Evolutionary conservation across 2,113 vertebrate genomes (phyloP), one percentile per base, ranked within the genome.

Genomic region (human (Homo sapiens)): DNA sequence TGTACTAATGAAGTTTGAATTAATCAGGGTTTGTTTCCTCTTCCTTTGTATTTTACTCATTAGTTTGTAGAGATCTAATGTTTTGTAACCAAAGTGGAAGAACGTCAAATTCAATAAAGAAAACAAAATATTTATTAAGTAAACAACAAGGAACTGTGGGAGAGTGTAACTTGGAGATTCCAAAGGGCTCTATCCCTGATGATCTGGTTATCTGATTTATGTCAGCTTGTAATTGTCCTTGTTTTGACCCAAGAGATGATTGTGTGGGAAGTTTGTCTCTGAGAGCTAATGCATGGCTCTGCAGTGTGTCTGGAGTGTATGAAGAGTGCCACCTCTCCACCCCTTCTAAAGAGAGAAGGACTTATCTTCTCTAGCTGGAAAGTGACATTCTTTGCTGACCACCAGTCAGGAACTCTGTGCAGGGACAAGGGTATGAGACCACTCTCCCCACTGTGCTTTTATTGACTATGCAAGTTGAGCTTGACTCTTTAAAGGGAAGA

Each of bases 171-270:
- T 96, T 96, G 97, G 98, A 96, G 97, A 89, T 98, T 97, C 97
- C 96, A 97, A 89, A 97, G 98, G 97, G 98, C 97, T 98, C 97
- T 97, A 97, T 98, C 97, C 97, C 98, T 97, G 97, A 98, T 98
- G 97, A 98, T 98, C 98, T 98, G 98, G 98, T 98, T 98, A 95
- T 98, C 98, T 99, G 99, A 99, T 99, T 99, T 98, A 99, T 99
- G 98, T 97, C 95, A 98, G 95, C 96, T 97, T 97, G 95, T 96
- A 80, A 98, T 98, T 99, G 99, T 98, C 98, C 98, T 98, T 55
- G 96, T 97, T 98, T 97, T 98, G 98, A 99, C 98, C 98, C 97
- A 97, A 91, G 96, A 88, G 90, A 97, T 90, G 97, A 97, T 97
- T 98, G 98, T 98, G 98, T 99, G 98, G 98, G 99, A 99, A 99